These are phyloP conservation scores for Pachyseris speciosa DNA, from an alignment of 64 coral and sea anemone genomes.

Conservation along the genomic window DNA sequence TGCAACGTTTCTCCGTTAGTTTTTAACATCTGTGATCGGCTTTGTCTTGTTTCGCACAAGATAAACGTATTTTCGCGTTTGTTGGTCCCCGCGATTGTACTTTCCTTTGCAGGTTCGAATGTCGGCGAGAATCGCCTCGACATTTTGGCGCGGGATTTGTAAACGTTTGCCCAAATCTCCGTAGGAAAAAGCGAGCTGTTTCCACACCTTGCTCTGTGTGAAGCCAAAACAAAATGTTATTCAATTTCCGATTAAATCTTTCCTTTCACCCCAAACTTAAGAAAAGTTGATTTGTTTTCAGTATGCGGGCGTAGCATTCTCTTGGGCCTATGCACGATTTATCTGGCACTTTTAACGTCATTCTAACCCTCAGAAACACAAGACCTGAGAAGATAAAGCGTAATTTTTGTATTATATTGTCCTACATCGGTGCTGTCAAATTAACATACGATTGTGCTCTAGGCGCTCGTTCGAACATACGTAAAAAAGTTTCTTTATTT, in stretches of 20 bases:
- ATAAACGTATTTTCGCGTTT: background rate
- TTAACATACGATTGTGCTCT: background rate
- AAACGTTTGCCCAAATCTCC: conserved; percentile 12
- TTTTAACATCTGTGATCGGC: background rate
- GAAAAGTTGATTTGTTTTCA: background rate
- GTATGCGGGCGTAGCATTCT: background rate
- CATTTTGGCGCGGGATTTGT: background rate
- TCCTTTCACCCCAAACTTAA: background rate
- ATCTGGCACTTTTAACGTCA: background rate
- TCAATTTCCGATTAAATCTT: background rate
- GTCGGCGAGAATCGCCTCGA: background rate
- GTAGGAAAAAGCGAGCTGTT: background rate
- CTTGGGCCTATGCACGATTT: background rate
- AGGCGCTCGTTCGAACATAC: background rate
- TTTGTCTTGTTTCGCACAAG: background rate
- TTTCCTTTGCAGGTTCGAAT: background rate
- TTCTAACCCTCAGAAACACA: background rate
- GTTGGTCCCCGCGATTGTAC: background rate
- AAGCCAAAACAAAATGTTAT: background rate
- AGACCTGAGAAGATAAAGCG: background rate
- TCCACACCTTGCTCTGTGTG: conserved; percentile 20
- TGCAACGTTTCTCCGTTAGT: background rate
- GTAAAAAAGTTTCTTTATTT: background rate
- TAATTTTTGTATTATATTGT: background rate
- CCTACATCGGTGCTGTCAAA: background rate